These are phyloP conservation scores for Hippocampus zosterae DNA, from an alignment of 2,113 vertebrate genomes.

Conservation along the genomic window DNA sequence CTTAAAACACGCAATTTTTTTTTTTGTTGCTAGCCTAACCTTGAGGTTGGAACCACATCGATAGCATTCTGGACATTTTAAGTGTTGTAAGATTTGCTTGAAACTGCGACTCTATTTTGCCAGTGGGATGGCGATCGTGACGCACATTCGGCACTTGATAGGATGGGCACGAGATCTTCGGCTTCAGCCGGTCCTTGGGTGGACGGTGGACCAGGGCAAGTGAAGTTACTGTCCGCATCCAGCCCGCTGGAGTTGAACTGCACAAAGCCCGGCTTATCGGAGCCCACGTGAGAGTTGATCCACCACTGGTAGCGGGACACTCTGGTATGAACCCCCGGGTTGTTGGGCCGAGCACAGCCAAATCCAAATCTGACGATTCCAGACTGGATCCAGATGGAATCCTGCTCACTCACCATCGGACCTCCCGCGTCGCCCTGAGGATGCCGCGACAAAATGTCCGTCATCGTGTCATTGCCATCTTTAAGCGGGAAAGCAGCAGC, in stretches of 20 bases:
- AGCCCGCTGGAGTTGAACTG: conserved; percentile 41
- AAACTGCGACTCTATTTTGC: background rate
- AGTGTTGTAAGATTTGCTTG: background rate
- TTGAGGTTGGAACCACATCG: too few relatives aligned
- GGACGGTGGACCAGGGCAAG: conserved; percentile 22
- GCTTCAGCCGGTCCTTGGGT: background rate
- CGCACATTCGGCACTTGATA: conserved; percentile 12
- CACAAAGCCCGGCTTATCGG: conserved; percentile 54
- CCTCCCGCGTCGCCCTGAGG: conserved; percentile 82
- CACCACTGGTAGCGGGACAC: conserved; percentile 78
- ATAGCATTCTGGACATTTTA: background rate
- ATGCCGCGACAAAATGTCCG: too few relatives aligned
- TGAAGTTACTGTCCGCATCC: conserved; percentile 40
- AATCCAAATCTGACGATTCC: conserved; percentile 76
- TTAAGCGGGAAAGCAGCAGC: too few relatives aligned
- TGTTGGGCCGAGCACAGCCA: conserved; percentile 74
- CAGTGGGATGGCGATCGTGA: background rate
- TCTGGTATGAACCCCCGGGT: conserved; percentile 81
- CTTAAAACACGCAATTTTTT: too few relatives aligned
- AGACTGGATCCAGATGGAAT: conserved; percentile 75
- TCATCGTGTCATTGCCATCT: too few relatives aligned
- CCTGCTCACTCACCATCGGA: conserved; percentile 74
- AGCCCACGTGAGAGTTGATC: conserved; percentile 62
- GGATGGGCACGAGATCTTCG: background rate
- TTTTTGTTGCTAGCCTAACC: background rate